A percentile compares a stretch with the other conserved stretches of the same genome.
Evolutionary conservation across 2,888 invertebrate species (phyloP).

Genomic region (Hypena proboscidalis): DNA sequence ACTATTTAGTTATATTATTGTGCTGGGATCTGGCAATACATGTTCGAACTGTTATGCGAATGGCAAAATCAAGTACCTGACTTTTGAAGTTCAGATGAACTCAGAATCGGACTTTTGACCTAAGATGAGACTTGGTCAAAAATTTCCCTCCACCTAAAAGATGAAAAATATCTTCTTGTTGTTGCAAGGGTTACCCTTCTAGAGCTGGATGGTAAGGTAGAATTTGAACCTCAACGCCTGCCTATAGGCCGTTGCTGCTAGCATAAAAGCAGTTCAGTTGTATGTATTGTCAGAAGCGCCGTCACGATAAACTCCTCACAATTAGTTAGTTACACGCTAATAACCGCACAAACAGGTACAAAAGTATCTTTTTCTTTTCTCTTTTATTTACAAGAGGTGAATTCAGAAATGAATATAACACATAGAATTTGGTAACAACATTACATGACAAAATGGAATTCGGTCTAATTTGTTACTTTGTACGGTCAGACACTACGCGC

Average conservation of each 20-base stretch:
- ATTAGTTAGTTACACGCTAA: constrained; percentile 57
- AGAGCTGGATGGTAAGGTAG: no score
- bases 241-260: no score
- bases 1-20: constrained; percentile 44
- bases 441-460: constrained; percentile 44
- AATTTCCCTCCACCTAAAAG: no score
- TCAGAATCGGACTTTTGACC: no score
- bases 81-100: no score
- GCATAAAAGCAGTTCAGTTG: constrained; percentile 12
- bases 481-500: constrained; percentile 51
- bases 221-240: no score
- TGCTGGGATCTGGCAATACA: constrained; percentile 30
- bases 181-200: no score
- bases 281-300: constrained; percentile 30
- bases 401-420: constrained; percentile 49
- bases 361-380: constrained; percentile 68
- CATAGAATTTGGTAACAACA: constrained; percentile 54
- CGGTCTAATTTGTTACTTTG: constrained; percentile 46
- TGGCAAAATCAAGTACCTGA: background rate
- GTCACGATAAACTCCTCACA: constrained; percentile 38
- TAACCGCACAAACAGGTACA: constrained; percentile 77
- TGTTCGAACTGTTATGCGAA: constrained; percentile 10
- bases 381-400: constrained; percentile 72
- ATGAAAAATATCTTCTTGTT: no score
- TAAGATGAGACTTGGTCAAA: no score